Evolutionary conservation across 2,113 vertebrate genomes (phyloP).

Genomic region (Noturus placidus): DNA sequence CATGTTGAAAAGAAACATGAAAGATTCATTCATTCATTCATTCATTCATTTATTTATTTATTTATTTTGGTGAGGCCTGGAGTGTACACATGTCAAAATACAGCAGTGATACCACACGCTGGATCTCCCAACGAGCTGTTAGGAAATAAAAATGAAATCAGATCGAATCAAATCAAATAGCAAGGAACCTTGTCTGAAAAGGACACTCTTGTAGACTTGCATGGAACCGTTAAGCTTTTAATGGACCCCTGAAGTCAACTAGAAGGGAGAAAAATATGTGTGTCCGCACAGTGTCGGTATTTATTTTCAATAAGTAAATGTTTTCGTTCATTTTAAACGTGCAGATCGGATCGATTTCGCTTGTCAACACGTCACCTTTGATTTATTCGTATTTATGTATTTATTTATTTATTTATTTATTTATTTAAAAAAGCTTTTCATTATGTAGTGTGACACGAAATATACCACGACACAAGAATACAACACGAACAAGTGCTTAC

Average conservation of each 20-base stretch:
- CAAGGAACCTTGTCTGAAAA: not conserved
- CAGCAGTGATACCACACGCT: not conserved
- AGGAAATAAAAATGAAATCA: too few relatives aligned
- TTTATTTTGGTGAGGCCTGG: too few relatives aligned
- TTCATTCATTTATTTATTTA: too few relatives aligned
- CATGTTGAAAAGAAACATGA: not conserved
- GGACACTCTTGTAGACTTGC: not conserved
- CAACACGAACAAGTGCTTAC: conserved; percentile 71
- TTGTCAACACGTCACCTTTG: not conserved
- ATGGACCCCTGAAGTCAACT: not conserved
- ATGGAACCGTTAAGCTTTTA: not conserved
- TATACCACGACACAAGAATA: not conserved
- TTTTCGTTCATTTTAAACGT: not conserved
- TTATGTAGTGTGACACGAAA: not conserved
- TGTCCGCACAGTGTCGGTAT: not conserved
- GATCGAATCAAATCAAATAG: too few relatives aligned
- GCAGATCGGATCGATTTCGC: not conserved
- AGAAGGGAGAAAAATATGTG: not conserved
- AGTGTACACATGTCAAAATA: not conserved
- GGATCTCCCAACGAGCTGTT: not conserved
- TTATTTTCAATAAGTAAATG: too few relatives aligned
- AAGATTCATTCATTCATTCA: too few relatives aligned
- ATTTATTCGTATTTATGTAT: not conserved
- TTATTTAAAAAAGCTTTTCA: not conserved
- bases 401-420: too few relatives aligned